These are phyloP conservation scores for Falco columbarius DNA, from an alignment of 2,797 vertebrate species.

Conservation along the genomic window DNA sequence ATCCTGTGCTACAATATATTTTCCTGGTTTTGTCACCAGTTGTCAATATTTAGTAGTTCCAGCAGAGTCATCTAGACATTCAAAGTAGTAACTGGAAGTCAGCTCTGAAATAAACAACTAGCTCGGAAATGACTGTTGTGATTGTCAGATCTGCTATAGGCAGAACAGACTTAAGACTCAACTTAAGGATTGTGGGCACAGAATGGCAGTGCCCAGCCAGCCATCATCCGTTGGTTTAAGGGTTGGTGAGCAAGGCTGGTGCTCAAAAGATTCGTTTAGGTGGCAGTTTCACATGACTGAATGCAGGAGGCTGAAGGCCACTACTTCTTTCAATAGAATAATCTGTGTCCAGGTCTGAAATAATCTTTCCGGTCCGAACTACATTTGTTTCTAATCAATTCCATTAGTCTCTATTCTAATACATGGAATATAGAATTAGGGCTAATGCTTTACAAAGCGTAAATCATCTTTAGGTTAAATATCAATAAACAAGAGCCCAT, in stretches of 20 bases:
- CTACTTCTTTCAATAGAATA: neutral
- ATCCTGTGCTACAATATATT: neutral
- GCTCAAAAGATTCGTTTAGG: neutral
- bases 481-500: conserved; percentile 44
- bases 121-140: neutral
- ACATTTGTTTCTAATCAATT: neutral
- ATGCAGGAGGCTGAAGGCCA: neutral
- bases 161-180: neutral
- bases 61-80: neutral
- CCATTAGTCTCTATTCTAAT: neutral
- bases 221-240: too few relatives aligned
- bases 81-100: neutral
- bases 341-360: neutral
- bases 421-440: neutral
- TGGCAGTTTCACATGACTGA: neutral
- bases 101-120: neutral
- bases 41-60: neutral
- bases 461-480: conserved; percentile 19
- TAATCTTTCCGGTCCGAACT: neutral
- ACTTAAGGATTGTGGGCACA: neutral
- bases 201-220: too few relatives aligned
- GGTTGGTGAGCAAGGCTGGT: neutral
- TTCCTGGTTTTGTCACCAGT: neutral
- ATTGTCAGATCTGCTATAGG: neutral
- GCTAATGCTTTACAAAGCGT: neutral